phyloP scores from a whole-genome alignment of 2,113 vertebrate species.

The Sinocyclocheilus grahami region DNA sequence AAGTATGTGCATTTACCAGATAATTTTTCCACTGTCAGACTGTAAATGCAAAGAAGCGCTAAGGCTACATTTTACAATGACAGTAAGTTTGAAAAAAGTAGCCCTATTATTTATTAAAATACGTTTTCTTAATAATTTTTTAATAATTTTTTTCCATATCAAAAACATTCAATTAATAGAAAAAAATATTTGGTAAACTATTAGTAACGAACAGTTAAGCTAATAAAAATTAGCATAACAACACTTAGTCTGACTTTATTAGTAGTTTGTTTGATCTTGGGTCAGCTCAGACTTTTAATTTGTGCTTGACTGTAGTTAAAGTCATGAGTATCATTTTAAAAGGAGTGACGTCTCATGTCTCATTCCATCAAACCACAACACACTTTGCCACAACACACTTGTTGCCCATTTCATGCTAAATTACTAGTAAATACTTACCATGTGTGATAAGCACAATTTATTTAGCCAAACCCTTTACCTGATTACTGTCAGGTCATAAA shows the following conservation, averaged over 20 bases:
- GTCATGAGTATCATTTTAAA: conserved; percentile 29
- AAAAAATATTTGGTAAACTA: background rate
- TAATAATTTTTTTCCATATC: background rate
- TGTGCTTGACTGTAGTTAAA: conserved; percentile 55
- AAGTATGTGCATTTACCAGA: conserved; percentile 1
- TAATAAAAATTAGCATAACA: background rate
- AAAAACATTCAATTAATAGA: background rate
- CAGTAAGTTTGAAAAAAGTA: conserved; percentile 54
- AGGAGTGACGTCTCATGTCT: conserved; percentile 9
- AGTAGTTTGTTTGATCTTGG: conserved; percentile 44
- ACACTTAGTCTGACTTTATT: background rate
- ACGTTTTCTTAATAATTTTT: background rate
- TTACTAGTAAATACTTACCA: background rate
- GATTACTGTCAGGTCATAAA: background rate
- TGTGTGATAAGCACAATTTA: conserved; percentile 3
- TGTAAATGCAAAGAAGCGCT: background rate
- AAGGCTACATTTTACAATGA: background rate
- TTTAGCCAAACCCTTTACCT: background rate
- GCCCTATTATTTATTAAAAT: background rate
- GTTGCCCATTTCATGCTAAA: background rate
- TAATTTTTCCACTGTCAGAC: background rate
- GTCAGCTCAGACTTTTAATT: conserved; percentile 71
- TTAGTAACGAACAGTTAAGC: background rate
- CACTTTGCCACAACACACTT: background rate
- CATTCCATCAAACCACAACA: conserved; percentile 21